Base-by-base conservation (phyloP, 2,888 invertebrate genomes). In the Mesochorus sp. region DNA sequence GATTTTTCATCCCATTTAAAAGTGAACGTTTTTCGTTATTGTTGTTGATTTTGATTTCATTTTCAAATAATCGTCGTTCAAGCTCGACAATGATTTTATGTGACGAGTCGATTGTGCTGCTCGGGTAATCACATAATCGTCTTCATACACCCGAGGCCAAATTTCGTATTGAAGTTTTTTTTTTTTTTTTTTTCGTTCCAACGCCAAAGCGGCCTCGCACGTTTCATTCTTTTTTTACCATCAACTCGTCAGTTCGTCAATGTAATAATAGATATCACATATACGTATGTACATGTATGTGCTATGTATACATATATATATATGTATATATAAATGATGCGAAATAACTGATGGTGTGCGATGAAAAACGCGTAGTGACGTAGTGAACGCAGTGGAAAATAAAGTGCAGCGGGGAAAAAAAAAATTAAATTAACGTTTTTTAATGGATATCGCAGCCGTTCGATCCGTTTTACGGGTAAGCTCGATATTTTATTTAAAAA, bases 371-470 rank as follows among this genome's bases (percentile, higher is more conserved):
- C 42, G 73, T 3, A 34, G 78, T 74, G 78, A 78, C 31, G n/a
- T n/a, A 71, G 74, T 74, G 78, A 74, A 61, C n/a, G n/a, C 57
- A 66, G 57, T 74, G 74, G 59, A 39, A 34, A 67, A 64, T 73
- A 61, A 79, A 76, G 78, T 78, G 78, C 17, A 51, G 74, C 61
- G 61, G 28, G 6, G 3, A 70, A 59, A 39, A 57, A 31, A 14
- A 70, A 53, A 44, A 55, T 62, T 61, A 31, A n/a, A n/a, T n/a
- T n/a, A n/a, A n/a, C n/a, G n/a, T n/a, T n/a, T 66, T 78, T 74
- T 70, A 78, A 78, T 79, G 79, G 79, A 79, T 79, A 79, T 71
- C 66, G 75, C 70, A 49, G 39, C 59, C 8, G 47, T 47, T 61
- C 66, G 44, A 66, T 66, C 53, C 49, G 61, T 61, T 61, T 66